Evolutionary conservation across 2,797 vertebrate genomes (phyloP).

Genomic region (Knipowitschia caucasica): DNA sequence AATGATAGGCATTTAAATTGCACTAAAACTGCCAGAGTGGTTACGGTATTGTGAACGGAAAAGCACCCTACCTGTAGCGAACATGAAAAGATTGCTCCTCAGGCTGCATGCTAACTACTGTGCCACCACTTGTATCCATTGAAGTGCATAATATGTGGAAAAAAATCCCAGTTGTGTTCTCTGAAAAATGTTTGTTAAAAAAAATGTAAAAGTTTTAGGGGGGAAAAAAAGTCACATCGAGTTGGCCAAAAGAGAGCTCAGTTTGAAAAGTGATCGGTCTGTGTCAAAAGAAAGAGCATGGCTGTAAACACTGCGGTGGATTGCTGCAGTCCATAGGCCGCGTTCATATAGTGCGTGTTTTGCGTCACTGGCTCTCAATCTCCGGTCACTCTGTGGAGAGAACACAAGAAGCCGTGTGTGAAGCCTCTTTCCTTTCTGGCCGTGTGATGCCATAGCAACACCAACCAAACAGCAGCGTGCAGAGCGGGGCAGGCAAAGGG

Average conservation of each 20-base stretch:
- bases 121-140: constrained; percentile 83
- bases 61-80: constrained; percentile 91
- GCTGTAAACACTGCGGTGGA: constrained; percentile 39
- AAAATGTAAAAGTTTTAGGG: constrained; percentile 28
- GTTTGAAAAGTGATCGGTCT: constrained; percentile 19
- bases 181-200: constrained; percentile 48
- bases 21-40: too few species aligned
- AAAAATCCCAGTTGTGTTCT: constrained; percentile 64
- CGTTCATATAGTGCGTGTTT: constrained; percentile 50
- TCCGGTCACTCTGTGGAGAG: constrained; percentile 87
- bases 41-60: too few species aligned
- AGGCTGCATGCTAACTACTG: constrained; percentile 82
- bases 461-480: constrained; percentile 69
- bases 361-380: constrained; percentile 67
- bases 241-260: constrained; percentile 12
- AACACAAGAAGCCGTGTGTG: constrained; percentile 91
- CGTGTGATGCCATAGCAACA: constrained; percentile 74
- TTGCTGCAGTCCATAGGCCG: constrained; percentile 68
- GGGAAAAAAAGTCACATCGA: constrained; percentile 4
- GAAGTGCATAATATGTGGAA: constrained; percentile 85
- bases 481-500: constrained; percentile 57
- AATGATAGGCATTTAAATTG: too few species aligned
- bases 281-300: constrained; percentile 33
- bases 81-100: constrained; percentile 89
- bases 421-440: constrained; percentile 80